These are phyloP conservation scores for Danaus melanippus DNA, from an alignment of 1,140 invertebrate species.

Conservation along the genomic window DNA sequence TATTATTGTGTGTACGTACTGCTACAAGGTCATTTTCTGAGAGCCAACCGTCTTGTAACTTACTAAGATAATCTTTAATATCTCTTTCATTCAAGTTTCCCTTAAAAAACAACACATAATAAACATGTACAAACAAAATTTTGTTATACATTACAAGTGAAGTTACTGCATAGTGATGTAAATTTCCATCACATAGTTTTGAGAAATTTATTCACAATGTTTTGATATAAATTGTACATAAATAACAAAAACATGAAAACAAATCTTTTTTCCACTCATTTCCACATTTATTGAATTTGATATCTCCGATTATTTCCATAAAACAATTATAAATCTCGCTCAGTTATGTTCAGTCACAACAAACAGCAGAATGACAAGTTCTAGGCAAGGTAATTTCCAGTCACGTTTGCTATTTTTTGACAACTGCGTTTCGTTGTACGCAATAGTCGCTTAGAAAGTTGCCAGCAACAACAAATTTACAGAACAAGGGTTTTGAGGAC, in stretches of 20 bases:
- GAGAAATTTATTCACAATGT: constrained; percentile 34
- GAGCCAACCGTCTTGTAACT: constrained; percentile 36
- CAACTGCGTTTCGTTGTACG: too few relatives aligned
- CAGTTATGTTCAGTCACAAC: constrained; percentile 31
- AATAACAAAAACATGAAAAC: constrained; percentile 31
- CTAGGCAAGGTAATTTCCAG: too few relatives aligned
- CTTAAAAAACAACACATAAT: constrained; percentile 35
- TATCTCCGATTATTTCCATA: too few relatives aligned
- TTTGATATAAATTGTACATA: constrained; percentile 35
- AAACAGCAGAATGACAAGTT: constrained; percentile 35
- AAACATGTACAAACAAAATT: constrained; percentile 32
- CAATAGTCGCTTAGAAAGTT: too few relatives aligned
- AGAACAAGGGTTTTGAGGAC: too few relatives aligned
- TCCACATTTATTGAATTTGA: constrained; percentile 31
- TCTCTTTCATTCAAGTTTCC: constrained; percentile 32
- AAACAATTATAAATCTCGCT: too few relatives aligned
- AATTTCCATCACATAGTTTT: constrained; percentile 41
- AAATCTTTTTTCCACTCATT: constrained; percentile 35
- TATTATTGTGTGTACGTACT: too few relatives aligned
- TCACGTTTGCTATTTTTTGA: too few relatives aligned
- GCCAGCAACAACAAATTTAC: too few relatives aligned
- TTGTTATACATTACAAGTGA: constrained; percentile 31
- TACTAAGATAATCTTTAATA: constrained; percentile 35
- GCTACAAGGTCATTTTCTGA: constrained; percentile 36
- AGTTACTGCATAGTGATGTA: constrained; percentile 30